A percentile compares a stretch with the other conserved stretches of the same genome.
These are phyloP conservation scores for Venturia canescens DNA, from an alignment of 1,140 invertebrate species.

Conservation along the genomic window DNA sequence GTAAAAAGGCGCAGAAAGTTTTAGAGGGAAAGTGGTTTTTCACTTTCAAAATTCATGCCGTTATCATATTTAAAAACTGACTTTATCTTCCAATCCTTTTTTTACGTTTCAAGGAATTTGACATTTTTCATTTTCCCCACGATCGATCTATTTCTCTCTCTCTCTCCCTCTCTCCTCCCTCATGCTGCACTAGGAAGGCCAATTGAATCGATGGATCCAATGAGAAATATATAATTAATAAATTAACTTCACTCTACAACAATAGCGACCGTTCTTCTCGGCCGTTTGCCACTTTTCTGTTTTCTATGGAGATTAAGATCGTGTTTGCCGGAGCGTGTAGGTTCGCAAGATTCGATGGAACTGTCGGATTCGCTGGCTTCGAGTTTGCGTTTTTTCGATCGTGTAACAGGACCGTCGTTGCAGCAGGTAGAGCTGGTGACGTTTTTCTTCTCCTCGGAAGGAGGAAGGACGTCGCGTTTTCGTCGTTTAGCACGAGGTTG, in stretches of 20 bases:
- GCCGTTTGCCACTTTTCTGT: constrained; percentile 65
- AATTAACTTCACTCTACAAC: constrained; percentile 58
- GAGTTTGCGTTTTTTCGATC: constrained; percentile 66
- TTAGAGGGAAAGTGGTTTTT: no score
- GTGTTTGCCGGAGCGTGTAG: constrained; percentile 36
- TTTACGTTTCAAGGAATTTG: no score
- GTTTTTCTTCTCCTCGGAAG: not conserved
- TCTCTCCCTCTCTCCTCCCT: no score
- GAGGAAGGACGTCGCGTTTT: constrained; percentile 41
- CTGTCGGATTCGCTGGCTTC: constrained; percentile 56
- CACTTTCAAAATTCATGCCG: no score
- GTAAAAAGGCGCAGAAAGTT: no score
- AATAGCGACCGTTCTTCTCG: constrained; percentile 53
- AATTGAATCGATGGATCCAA: no score
- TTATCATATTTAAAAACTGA: no score
- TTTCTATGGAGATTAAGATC: constrained; percentile 64
- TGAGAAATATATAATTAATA: not conserved
- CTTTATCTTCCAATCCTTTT: no score
- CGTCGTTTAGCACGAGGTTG: constrained; percentile 45
- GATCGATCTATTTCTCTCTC: no score
- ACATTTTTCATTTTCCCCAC: no score
- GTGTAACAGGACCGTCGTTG: constrained; percentile 63
- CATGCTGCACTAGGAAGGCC: no score
- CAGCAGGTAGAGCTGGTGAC: constrained; percentile 17
- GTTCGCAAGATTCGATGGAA: constrained; percentile 50